These are phyloP conservation scores for Spinus olivaceus DNA, from an alignment of 2,797 vertebrate species.

Conservation along the genomic window DNA sequence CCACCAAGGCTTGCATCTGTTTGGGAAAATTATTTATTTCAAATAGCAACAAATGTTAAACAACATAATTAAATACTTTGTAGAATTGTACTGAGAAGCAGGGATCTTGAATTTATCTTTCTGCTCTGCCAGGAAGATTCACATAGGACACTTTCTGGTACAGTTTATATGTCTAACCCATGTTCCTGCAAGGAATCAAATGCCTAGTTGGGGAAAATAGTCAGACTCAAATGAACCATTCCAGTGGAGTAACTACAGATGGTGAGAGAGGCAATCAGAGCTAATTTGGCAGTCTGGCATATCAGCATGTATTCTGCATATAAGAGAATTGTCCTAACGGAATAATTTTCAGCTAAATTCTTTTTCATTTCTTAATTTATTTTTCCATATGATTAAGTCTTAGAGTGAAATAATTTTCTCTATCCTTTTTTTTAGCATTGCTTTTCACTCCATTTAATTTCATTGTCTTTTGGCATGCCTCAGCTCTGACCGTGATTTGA, in stretches of 20 bases:
- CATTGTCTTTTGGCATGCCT: background rate
- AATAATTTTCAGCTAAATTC: background rate
- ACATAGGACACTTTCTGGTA: background rate
- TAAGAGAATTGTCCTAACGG: background rate
- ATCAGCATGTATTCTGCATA: background rate
- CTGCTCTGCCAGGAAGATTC: background rate
- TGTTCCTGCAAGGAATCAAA: background rate
- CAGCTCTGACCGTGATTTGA: background rate
- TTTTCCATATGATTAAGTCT: background rate
- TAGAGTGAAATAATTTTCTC: background rate
- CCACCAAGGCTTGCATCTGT: background rate
- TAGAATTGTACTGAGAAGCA: background rate
- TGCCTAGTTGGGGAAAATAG: background rate
- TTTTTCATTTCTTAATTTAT: background rate
- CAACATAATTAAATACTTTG: background rate
- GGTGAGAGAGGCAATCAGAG: background rate
- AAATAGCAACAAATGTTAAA: background rate
- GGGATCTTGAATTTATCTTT: background rate
- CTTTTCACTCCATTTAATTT: background rate
- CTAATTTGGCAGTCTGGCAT: background rate
- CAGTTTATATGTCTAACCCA: background rate
- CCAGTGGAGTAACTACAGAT: background rate
- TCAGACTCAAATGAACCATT: background rate
- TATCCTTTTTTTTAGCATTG: background rate
- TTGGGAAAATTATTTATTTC: background rate